Evolutionary conservation across 2,113 vertebrate genomes (phyloP).

Genomic region (Lonchura striata): DNA sequence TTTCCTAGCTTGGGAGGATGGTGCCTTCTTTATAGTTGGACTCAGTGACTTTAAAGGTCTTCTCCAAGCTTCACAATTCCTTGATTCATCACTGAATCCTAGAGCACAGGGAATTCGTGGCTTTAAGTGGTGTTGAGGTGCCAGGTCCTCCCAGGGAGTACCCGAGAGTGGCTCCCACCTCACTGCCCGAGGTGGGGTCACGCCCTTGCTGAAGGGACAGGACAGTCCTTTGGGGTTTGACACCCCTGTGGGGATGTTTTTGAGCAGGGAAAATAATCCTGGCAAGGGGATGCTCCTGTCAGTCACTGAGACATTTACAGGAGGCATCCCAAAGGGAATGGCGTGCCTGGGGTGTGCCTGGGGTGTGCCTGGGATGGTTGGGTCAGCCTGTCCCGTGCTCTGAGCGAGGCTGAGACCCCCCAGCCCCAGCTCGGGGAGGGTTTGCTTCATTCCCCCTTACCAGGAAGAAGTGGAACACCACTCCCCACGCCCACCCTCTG

Average conservation of each 20-base stretch:
- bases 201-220: not conserved
- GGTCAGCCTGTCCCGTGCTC: not conserved
- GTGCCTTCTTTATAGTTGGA: not conserved
- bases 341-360: fast-evolving
- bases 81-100: not conserved
- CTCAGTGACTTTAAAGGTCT: not conserved
- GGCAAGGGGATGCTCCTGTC: not conserved
- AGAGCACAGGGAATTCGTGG: not conserved
- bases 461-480: slow-evolving; percentile 93
- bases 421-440: not conserved
- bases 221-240: not conserved
- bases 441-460: slow-evolving; percentile 38
- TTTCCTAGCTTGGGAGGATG: not conserved
- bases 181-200: not conserved
- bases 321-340: not conserved
- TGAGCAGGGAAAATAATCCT: not conserved
- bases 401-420: fast-evolving
- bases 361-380: fast-evolving
- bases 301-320: fast-evolving
- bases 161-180: not conserved
- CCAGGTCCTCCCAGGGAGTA: fast-evolving
- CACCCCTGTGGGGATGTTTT: not conserved
- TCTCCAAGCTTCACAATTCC: not conserved
- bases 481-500: slow-evolving; percentile 87
- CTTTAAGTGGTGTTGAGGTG: not conserved